Percentiles rank a stretch among this genome's conserved stretches.
Conservation (phyloP, 2,888 invertebrate genomes). For the Kryphioiulus occultus region DNA sequence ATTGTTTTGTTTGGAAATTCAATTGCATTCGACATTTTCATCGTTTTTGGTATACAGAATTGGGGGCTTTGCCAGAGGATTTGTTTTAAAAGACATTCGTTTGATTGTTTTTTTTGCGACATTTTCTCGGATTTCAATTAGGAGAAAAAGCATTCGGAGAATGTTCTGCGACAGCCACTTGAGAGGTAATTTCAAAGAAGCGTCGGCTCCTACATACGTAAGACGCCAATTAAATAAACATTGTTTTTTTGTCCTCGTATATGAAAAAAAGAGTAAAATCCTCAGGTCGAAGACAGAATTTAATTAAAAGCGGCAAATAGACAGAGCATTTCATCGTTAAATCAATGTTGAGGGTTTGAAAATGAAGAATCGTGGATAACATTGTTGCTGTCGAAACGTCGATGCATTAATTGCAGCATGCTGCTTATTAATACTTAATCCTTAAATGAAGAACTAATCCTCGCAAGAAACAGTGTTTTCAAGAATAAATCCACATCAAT, state of each 20-base stretch:
- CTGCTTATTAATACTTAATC: constrained; percentile 7
- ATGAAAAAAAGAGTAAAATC: neutral
- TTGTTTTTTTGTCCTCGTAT: neutral
- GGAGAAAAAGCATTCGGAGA: neutral
- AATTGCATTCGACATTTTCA: neutral
- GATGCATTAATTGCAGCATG: constrained; percentile 2
- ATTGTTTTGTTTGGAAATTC: neutral
- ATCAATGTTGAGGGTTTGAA: neutral
- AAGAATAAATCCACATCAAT: neutral
- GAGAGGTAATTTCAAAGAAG: neutral
- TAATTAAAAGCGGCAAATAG: constrained; percentile 7
- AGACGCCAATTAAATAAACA: neutral
- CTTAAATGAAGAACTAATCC: neutral
- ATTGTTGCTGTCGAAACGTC: neutral
- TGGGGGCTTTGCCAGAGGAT: neutral
- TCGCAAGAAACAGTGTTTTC: neutral
- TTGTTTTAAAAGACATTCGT: neutral
- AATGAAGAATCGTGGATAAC: neutral
- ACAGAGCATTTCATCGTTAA: neutral
- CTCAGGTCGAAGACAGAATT: neutral
- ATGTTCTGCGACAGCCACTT: neutral
- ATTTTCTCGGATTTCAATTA: constrained; percentile 11
- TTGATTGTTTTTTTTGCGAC: neutral
- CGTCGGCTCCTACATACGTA: neutral
- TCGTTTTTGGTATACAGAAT: neutral